Conservation (phyloP, 2,888 invertebrate species). For the Ceraclea dissimilis region DNA sequence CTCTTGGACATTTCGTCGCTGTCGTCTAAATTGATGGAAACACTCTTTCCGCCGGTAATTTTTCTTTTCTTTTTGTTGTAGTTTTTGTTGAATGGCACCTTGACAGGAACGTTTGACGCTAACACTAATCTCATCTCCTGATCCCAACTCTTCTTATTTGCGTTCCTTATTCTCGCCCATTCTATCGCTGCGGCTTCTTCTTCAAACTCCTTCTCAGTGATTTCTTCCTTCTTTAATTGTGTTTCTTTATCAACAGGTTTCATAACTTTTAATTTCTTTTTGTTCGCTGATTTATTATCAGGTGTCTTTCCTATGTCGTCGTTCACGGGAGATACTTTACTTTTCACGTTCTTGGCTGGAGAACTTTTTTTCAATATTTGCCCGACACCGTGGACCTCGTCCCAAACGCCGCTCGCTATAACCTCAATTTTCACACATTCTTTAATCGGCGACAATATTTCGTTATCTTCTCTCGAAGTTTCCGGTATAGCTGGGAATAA, state of each 20-base stretch:
- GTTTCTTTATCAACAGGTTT: conserved; percentile 17
- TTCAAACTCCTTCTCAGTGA: conserved; percentile 25
- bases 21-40: background rate
- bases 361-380: conserved; percentile 19
- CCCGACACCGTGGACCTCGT: conserved; percentile 15
- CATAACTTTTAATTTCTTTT: background rate
- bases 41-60: conserved; percentile 8
- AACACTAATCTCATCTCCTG: conserved; percentile 10
- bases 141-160: conserved; percentile 11
- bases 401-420: conserved; percentile 24
- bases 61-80: conserved; percentile 11
- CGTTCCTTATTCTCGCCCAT: conserved; percentile 31
- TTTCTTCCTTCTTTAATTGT: conserved; percentile 24
- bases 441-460: conserved; percentile 29
- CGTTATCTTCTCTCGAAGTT: conserved; percentile 28
- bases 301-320: background rate
- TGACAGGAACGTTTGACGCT: background rate
- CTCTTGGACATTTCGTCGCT: conserved; percentile 11
- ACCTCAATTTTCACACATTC: conserved; percentile 22
- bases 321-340: background rate
- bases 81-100: background rate
- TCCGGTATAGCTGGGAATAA: conserved; percentile 12
- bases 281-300: background rate
- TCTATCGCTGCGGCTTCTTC: conserved; percentile 31
- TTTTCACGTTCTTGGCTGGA: background rate